Base-by-base conservation (phyloP, 2,797 vertebrate genomes). In the Scolopax rusticola region DNA sequence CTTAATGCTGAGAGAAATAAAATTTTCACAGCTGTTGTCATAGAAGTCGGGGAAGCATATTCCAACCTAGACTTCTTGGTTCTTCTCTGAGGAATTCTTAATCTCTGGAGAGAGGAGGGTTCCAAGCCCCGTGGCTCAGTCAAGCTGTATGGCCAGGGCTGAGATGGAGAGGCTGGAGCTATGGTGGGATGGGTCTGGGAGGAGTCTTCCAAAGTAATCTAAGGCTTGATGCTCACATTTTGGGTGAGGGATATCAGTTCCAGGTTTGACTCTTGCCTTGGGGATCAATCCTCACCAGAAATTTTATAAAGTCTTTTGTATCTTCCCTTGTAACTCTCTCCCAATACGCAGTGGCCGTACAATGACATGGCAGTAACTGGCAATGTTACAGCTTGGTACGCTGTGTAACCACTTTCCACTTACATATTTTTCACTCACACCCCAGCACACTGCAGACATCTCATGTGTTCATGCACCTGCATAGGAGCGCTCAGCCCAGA, bases 281-380 rank as follows among this genome's bases (percentile, higher is more conserved):
- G 5, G 3, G 5, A 59, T 51, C 0, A 0, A 47, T 32, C 23
- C 17, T 18, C 12, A 59, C 2, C 16, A 75, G 45, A 50, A 78
- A 51, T 78, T 36, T 64, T 51, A 43, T 30, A 68, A 60, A 2
- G 4, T 75, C 5, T 0, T 63, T 57, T 20, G 3, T 30, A 6
- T 28, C 6, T 70, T 59, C 27, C 36, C 8, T 51, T 60, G n/a
- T 8, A 27, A 54, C 12, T 75, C 12, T 41, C 7, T 59, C 16
- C 57, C 38, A 20, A 19, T 15, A 20, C 15, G 12, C 24, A 65
- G 32, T 2, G 1, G 20, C 40, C 9, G 3, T 20, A 25, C 30
- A 41, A 36, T 6, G 8, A 27, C 54, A 15, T 19, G 6, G 5
- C 33, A 48, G 6, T 10, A 59, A 53, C 8, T 63, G 2, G 4